These are phyloP conservation scores for Cephalopholis sonnerati DNA, from an alignment of 2,113 vertebrate genomes.

Conservation along the genomic window DNA sequence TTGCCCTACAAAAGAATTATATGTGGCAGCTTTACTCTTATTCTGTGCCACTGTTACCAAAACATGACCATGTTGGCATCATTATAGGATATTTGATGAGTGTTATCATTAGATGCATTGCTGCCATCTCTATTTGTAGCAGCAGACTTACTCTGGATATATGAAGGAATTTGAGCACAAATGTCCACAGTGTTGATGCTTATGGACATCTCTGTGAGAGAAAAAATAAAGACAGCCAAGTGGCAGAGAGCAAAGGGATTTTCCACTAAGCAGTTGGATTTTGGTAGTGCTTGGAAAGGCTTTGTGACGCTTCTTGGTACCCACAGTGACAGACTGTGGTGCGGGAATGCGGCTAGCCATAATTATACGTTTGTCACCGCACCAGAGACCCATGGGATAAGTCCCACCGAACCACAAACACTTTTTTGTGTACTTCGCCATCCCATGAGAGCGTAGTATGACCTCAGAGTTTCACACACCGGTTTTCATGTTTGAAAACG, in stretches of 20 bases:
- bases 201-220: background rate
- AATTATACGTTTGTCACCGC: conserved; percentile 57
- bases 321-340: conserved; percentile 46
- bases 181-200: background rate
- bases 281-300: conserved; percentile 31
- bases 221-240: conserved; percentile 7
- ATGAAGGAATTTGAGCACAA: background rate
- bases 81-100: conserved; percentile 7
- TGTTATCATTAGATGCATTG: background rate
- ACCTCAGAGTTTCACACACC: conserved; percentile 54
- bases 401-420: conserved; percentile 51
- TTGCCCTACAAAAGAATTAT: background rate
- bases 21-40: background rate
- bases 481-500: conserved; percentile 25
- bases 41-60: background rate
- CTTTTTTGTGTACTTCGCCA: conserved; percentile 18
- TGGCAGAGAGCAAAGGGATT: conserved; percentile 46
- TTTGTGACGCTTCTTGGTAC: conserved; percentile 41
- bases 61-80: conserved; percentile 1
- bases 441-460: conserved; percentile 5
- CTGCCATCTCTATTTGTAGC: background rate
- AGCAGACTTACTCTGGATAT: background rate
- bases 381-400: conserved; percentile 37
- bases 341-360: conserved; percentile 56
- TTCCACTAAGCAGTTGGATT: conserved; percentile 46